Evolutionary conservation across 1,140 invertebrate genomes (phyloP).

Genomic region (Neodiprion fabricii): DNA sequence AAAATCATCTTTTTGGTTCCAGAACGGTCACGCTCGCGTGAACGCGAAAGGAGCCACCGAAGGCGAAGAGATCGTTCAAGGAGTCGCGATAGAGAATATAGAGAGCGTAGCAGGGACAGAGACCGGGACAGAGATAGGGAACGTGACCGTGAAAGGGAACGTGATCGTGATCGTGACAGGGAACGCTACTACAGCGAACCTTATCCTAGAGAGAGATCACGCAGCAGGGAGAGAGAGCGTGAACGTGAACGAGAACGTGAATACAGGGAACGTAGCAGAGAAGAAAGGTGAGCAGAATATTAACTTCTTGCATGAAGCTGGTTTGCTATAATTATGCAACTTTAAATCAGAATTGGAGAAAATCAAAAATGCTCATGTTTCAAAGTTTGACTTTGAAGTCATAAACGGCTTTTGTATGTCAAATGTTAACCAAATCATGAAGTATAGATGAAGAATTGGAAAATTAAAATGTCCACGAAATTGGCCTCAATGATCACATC

Average conservation of each 20-base stretch:
- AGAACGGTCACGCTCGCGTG: slow-evolving; percentile 79
- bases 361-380: slow-evolving; percentile 21
- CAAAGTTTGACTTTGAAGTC: background rate
- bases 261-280: slow-evolving; percentile 71
- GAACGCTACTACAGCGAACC: slow-evolving; percentile 59
- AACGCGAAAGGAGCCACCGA: slow-evolving; percentile 74
- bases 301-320: slow-evolving; percentile 10
- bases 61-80: slow-evolving; percentile 79
- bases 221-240: slow-evolving; percentile 74
- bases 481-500: background rate
- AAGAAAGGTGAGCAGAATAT: slow-evolving; percentile 70
- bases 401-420: too few relatives aligned
- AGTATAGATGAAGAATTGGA: too few relatives aligned
- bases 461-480: background rate
- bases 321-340: slow-evolving; percentile 11
- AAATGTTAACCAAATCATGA: too few relatives aligned
- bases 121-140: slow-evolving; percentile 68
- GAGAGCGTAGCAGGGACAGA: slow-evolving; percentile 76
- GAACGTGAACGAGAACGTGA: slow-evolving; percentile 73
- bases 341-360: slow-evolving; percentile 5
- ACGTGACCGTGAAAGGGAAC: slow-evolving; percentile 69
- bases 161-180: slow-evolving; percentile 65
- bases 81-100: slow-evolving; percentile 77
- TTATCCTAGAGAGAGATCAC: slow-evolving; percentile 63
- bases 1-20: slow-evolving; percentile 29